These are phyloP conservation scores for Chondrosia reniformis DNA, from an alignment of 37 sponge, comb jelly and placozoan species.

Conservation along the genomic window DNA sequence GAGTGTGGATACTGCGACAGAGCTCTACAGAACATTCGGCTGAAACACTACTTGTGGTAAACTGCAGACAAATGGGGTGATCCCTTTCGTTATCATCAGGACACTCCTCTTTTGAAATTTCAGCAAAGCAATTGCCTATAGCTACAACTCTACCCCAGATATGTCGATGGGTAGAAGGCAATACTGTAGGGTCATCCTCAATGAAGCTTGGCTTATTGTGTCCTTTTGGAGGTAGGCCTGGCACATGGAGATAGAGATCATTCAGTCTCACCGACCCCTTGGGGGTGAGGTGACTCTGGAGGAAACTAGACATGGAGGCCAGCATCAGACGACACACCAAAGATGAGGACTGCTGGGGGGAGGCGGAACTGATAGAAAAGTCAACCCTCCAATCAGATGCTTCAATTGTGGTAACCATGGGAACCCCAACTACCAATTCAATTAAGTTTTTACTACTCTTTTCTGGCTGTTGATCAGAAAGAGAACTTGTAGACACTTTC, in stretches of 20 bases:
- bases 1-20: no score
- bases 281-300: background rate
- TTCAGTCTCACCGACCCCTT: slow-evolving; percentile 43
- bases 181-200: slow-evolving; percentile 38
- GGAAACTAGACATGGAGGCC: background rate
- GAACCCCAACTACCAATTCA: background rate
- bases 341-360: background rate
- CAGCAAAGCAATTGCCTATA: slow-evolving; percentile 33
- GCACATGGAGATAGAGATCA: slow-evolving; percentile 54
- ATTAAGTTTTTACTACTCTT: no score
- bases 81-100: background rate
- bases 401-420: slow-evolving; percentile 59
- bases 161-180: slow-evolving; percentile 63
- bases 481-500: no score
- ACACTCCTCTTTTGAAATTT: background rate
- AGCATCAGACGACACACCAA: background rate
- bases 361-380: background rate
- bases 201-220: background rate
- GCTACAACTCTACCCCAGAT: slow-evolving; percentile 61
- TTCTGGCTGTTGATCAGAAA: no score
- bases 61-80: no score
- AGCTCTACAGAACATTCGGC: no score
- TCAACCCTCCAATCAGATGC: slow-evolving; percentile 49
- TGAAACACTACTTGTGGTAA: no score
- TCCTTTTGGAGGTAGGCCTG: slow-evolving; percentile 7